phyloP scores from a whole-genome alignment of 2,888 invertebrate genomes.

The Cepaea hortensis region DNA sequence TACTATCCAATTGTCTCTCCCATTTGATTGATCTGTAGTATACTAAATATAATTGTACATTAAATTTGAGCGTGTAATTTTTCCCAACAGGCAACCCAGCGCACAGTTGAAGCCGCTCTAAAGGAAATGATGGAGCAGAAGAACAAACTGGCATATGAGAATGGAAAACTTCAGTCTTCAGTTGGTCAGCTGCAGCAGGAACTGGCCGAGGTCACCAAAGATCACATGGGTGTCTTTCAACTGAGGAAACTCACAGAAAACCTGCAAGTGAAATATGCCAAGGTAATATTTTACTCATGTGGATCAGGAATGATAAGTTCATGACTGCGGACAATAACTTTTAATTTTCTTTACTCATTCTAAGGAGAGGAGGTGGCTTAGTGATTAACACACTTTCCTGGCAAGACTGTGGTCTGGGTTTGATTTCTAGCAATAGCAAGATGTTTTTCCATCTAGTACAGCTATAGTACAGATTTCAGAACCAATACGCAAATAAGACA shows the following conservation, averaged over 20 bases:
- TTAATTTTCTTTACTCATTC: background rate
- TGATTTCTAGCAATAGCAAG: too few relatives aligned
- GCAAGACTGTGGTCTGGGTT: too few relatives aligned
- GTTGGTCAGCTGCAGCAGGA: constrained; percentile 87
- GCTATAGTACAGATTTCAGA: too few relatives aligned
- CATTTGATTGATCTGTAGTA: too few relatives aligned
- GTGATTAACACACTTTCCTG: too few relatives aligned
- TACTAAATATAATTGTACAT: too few relatives aligned
- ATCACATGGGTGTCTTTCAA: constrained; percentile 61
- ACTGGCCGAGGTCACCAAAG: constrained; percentile 85
- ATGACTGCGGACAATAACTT: background rate
- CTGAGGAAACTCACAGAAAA: constrained; percentile 60
- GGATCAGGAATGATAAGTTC: background rate
- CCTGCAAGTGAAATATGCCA: constrained; percentile 65
- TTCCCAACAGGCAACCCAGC: constrained; percentile 58
- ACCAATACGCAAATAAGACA: too few relatives aligned
- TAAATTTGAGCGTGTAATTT: too few relatives aligned
- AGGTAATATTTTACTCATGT: constrained; percentile 55
- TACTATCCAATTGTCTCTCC: too few relatives aligned
- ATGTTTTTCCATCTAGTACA: too few relatives aligned
- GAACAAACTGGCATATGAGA: constrained; percentile 73
- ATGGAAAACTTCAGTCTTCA: constrained; percentile 80
- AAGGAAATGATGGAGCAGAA: constrained; percentile 74
- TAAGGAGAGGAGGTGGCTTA: too few relatives aligned
- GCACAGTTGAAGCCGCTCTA: constrained; percentile 68